phyloP scores from a whole-genome alignment of 2,113 vertebrate genomes.

The Mesitornis unicolor region DNA sequence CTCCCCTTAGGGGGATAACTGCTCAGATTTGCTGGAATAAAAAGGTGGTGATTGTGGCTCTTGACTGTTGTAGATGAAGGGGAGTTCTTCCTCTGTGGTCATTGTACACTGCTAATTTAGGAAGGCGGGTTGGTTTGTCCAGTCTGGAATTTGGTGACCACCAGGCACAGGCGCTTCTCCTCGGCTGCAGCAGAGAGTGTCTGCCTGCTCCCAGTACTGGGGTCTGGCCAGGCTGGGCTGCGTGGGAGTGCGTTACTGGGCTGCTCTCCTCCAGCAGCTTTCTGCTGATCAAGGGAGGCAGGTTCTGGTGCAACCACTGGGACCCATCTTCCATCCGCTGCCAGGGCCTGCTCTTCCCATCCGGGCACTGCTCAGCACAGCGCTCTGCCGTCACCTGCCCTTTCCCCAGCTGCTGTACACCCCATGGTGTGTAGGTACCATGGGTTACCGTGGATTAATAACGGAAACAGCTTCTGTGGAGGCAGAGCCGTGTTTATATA shows the following conservation, averaged over 20 bases:
- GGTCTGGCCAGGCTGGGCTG: background rate
- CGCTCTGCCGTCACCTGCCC: background rate
- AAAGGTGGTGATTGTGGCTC: background rate
- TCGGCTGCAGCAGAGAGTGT: background rate
- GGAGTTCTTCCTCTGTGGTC: background rate
- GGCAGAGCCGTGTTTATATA: background rate
- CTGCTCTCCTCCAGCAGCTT: background rate
- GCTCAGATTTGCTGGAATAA: background rate
- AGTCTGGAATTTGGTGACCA: background rate
- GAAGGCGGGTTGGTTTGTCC: background rate
- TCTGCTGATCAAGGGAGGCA: background rate
- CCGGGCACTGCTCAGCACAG: background rate
- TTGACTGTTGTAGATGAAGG: background rate
- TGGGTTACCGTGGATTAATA: background rate
- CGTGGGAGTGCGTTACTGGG: background rate
- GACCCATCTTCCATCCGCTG: accelerated
- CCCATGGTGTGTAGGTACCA: background rate
- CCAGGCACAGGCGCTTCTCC: background rate
- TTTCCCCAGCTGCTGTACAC: background rate
- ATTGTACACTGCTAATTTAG: background rate
- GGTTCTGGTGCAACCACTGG: background rate
- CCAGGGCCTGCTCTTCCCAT: background rate
- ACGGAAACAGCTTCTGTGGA: background rate
- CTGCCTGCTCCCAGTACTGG: background rate
- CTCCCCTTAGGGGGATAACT: background rate